A percentile compares a stretch with the other conserved stretches of the same genome.
Conservation (phyloP, 2,888 invertebrate genomes). For the Diogma glabrata region DNA sequence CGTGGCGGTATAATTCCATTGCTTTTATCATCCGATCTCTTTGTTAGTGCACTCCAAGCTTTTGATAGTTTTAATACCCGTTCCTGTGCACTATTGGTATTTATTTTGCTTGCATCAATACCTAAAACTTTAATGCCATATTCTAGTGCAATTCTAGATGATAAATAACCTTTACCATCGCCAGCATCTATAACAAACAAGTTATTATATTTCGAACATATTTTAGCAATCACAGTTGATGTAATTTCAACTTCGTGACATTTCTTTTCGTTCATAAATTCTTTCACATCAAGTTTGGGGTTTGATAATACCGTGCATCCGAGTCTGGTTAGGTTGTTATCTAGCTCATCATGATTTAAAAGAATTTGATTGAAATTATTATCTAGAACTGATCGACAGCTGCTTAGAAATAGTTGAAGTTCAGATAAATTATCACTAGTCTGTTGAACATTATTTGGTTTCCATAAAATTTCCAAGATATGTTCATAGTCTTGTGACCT, state of each 20-base stretch:
- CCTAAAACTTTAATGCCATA: slow-evolving; percentile 65
- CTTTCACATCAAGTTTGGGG: slow-evolving; percentile 42
- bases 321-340: too few species aligned
- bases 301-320: too few species aligned
- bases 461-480: slow-evolving; percentile 42
- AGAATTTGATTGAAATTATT: slow-evolving; percentile 33
- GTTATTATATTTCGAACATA: slow-evolving; percentile 30
- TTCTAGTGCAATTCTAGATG: slow-evolving; percentile 58
- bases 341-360: slow-evolving; percentile 34
- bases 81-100: slow-evolving; percentile 52
- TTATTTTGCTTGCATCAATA: slow-evolving; percentile 60
- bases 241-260: slow-evolving; percentile 65
- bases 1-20: slow-evolving; percentile 30
- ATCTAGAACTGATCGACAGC: not conserved
- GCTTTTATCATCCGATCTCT: slow-evolving; percentile 39
- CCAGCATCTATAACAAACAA: slow-evolving; percentile 67
- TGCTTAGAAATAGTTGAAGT: slow-evolving; percentile 3
- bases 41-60: slow-evolving; percentile 46
- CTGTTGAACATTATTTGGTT: slow-evolving; percentile 20
- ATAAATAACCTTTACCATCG: slow-evolving; percentile 80
- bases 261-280: slow-evolving; percentile 71
- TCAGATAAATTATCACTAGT: slow-evolving; percentile 6
- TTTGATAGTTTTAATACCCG: slow-evolving; percentile 31
- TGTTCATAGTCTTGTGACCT: slow-evolving; percentile 31
- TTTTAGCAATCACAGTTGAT: slow-evolving; percentile 45